phyloP scores from a whole-genome alignment of 64 coral and sea anemone species.

The Acropora yongei region DNA sequence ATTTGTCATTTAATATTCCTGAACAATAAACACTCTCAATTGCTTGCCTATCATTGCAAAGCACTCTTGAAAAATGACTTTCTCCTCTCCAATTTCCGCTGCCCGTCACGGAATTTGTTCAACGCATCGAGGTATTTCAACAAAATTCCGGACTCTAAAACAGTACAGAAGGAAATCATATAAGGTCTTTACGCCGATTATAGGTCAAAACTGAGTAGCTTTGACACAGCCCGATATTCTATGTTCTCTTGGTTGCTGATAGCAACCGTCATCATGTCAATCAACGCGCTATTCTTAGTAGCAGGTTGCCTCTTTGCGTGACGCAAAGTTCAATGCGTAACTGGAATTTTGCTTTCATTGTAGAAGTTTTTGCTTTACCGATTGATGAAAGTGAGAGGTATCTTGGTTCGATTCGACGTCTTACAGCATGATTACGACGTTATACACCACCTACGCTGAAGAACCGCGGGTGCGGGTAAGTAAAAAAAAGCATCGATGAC shows the following conservation, averaged over 20 bases:
- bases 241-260: neutral
- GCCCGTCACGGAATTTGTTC: neutral
- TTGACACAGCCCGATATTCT: neutral
- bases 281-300: neutral
- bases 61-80: neutral
- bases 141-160: neutral
- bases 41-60: neutral
- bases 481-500: constrained; percentile 9
- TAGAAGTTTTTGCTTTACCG: neutral
- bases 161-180: constrained; percentile 8
- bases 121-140: neutral
- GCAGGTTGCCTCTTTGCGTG: constrained; percentile 16
- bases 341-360: neutral
- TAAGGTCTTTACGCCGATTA: neutral
- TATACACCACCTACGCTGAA: constrained; percentile 28
- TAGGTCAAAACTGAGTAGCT: neutral
- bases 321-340: neutral
- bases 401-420: neutral
- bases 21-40: too few relatives aligned
- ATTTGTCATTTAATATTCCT: too few relatives aligned
- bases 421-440: constrained; percentile 4
- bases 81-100: neutral
- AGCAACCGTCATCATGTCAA: constrained; percentile 1
- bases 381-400: neutral
- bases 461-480: constrained; percentile 18